Evolutionary conservation across 2,888 invertebrate species (phyloP), one percentile per base, ranked within the genome.

Genomic region (Limnephilus marmoratus): DNA sequence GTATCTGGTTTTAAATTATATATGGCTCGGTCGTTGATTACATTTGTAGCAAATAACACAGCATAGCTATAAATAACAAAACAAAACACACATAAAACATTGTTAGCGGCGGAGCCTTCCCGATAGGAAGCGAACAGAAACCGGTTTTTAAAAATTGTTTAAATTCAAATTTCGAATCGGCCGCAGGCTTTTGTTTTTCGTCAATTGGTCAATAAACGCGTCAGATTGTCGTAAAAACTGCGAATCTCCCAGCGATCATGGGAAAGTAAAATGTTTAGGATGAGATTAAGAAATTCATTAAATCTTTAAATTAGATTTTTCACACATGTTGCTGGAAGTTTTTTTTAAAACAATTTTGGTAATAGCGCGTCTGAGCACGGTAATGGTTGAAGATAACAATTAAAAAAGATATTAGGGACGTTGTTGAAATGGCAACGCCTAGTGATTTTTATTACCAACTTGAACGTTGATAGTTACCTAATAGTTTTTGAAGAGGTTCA

Each of bases 181-280:
- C 90, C 90, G 45, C 90, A 45, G 49, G 88, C 91, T 53, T 91
- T 89, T 89, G 68, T 89, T 92, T 91, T 92, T 88, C 91, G 91
- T 92, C 92, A 93, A 90, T 91, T 88, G 86, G 85, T 88, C 90
- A 81, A 93, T 93, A 93, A 92, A 92, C 80, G 90, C 93, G 92
- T 93, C 93, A 93, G 88, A 93, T 92, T 81, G 85, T 90, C 91
- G 92, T 93, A 92, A 93, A 93, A 93, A 90, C 81, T 31, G 91
- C 86, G 53, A 90, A 90, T 90, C 86, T 37, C 68, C 49, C 86
- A 53, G 91, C 80, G 86, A 91, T 85, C 86, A 86, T 91, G 91
- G 86, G 91, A 91, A 91, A 91, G 81, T 18, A 5, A 45, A 68
- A 37, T 12, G 2, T 29, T 53, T 85, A n/a, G 81, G 34, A 89